Conservation (phyloP, 1,140 invertebrate genomes). For the Drosophila sproati region DNA sequence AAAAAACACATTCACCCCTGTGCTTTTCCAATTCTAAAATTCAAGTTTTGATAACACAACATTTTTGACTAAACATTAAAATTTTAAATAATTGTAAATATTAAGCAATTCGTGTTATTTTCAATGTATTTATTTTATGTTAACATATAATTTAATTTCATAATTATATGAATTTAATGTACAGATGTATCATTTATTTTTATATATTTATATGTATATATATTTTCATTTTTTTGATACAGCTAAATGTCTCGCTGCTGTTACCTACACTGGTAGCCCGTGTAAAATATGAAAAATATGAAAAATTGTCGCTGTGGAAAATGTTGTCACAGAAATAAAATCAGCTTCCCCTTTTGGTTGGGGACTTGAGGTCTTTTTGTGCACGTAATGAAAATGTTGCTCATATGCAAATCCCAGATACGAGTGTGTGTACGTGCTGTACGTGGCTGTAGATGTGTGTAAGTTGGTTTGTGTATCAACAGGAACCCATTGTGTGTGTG, state of each 20-base stretch:
- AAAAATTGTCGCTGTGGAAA: constrained; percentile 43
- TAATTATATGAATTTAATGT: too few relatives aligned
- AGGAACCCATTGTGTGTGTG: constrained; percentile 11
- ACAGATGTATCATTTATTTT: too few relatives aligned
- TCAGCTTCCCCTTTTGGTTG: not conserved
- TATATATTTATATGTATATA: too few relatives aligned
- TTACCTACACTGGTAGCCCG: not conserved
- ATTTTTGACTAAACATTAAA: too few relatives aligned
- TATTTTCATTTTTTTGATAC: too few relatives aligned
- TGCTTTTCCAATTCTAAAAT: too few relatives aligned
- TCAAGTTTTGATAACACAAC: too few relatives aligned
- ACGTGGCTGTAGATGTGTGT: not conserved
- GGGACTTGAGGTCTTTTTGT: not conserved
- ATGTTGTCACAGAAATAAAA: not conserved
- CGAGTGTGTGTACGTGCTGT: not conserved
- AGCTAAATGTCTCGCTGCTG: too few relatives aligned
- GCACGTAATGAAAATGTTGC: constrained; percentile 72
- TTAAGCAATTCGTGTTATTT: too few relatives aligned
- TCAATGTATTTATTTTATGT: too few relatives aligned
- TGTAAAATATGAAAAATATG: constrained; percentile 44
- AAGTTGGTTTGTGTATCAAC: constrained; percentile 7
- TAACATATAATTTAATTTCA: too few relatives aligned
- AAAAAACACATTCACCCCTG: not conserved
- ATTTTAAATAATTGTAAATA: too few relatives aligned
- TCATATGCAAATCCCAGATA: constrained; percentile 52